Percentiles rank a stretch among this genome's conserved stretches.
phyloP scores from a whole-genome alignment of 1,140 invertebrate species.

The Platorchestia sp. region DNA sequence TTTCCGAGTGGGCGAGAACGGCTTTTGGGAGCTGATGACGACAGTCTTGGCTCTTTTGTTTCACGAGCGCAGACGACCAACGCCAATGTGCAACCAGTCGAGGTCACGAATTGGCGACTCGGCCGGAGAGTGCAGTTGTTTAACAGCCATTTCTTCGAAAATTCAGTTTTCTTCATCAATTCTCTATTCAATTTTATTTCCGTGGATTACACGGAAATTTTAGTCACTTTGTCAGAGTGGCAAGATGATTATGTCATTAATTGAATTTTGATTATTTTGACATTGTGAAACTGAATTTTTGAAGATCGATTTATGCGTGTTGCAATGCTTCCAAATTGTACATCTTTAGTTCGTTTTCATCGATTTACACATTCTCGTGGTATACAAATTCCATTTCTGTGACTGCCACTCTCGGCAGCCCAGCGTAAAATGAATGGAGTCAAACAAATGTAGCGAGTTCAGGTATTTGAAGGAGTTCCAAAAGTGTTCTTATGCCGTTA shows the following conservation, averaged over 20 bases:
- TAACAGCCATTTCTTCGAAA: not conserved
- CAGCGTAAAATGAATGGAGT: not conserved
- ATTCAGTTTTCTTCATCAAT: not conserved
- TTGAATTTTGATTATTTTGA: no score
- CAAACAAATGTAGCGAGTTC: not conserved
- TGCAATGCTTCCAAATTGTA: not conserved
- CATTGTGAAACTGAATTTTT: no score
- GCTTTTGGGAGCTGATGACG: constrained; percentile 45
- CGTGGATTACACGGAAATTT: not conserved
- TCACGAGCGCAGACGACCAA: not conserved
- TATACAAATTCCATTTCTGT: not conserved
- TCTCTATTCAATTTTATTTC: no score
- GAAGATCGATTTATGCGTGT: no score
- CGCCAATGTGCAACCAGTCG: not conserved
- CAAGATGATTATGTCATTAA: no score
- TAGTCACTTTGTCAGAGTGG: no score
- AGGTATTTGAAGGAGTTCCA: not conserved
- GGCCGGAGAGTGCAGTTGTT: not conserved
- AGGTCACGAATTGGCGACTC: not conserved
- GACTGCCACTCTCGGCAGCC: not conserved
- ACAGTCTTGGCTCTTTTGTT: not conserved
- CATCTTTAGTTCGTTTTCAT: not conserved
- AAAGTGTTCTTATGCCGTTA: not conserved
- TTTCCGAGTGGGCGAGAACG: constrained; percentile 45
- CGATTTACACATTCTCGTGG: not conserved